Base-by-base conservation (phyloP, 2,888 invertebrate genomes). In the Danaus chrysippus region DNA sequence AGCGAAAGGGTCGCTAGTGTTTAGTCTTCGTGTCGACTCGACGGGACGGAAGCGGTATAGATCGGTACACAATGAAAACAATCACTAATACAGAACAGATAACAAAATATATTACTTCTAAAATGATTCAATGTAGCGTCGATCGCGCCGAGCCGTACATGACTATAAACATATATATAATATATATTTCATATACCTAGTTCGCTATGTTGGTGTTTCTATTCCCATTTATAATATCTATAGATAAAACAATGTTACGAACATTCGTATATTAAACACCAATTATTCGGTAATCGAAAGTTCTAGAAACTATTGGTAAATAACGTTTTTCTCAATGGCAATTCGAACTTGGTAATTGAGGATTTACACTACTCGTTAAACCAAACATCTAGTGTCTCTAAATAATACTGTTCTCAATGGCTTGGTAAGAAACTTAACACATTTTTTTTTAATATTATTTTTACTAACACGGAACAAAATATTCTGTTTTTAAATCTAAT, bases 371-470 rank as follows among this genome's bases (percentile, higher is more conserved):
- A 88, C 79, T 77, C 71, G 76, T 83, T 82, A 83, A 87, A 87
- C 80, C 78, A 80, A 86, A 84, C 76, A 78, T 82, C 88, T 87
- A 89, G 80, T 84, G 86, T 82, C 73, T 86, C 89, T 90, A 90
- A 89, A 87, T 91, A 91, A 91, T 91, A 91, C 91, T 91, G 91
- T 87, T 89, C 83, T 88, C 87, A 89, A 91, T 91, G 90, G 91
- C 90, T 88, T 90, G 88, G 88, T 90, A 88, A 84, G 81, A 87
- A 84, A 84, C 84, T 83, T 84, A 87, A 81, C 83, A 85, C 82
- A 76, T 74, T 74, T 70, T 68, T 76, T 77, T 76, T 73, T 69
- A 70, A 68, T 77, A 77, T 76, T 72, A 77, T 77, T 81, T 82
- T 75, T 68, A 72, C 80, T 81, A 80, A 82, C 81, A 81, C 76